phyloP scores from a whole-genome alignment of 2,888 invertebrate species.

The Rutpela maculata region DNA sequence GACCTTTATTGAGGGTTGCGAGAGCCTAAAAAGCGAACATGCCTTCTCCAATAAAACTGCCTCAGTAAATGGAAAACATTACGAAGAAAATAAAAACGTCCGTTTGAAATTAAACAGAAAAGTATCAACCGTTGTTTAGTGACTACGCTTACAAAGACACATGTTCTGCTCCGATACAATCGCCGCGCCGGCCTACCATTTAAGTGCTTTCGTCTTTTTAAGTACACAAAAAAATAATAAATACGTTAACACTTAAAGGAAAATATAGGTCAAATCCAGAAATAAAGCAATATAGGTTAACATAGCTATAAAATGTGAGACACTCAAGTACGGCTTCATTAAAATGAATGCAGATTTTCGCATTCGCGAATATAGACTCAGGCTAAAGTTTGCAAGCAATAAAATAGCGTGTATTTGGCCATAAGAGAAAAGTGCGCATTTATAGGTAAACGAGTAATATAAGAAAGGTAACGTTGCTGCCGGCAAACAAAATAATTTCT shows the following conservation, averaged over 20 bases:
- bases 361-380: conserved; percentile 1
- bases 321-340: conserved; percentile 4
- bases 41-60: too few relatives aligned
- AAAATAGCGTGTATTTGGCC: not conserved
- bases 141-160: not conserved
- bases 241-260: conserved; percentile 1
- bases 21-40: too few relatives aligned
- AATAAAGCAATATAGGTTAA: not conserved
- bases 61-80: not conserved
- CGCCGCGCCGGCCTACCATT: not conserved
- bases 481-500: not conserved
- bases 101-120: not conserved
- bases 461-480: not conserved
- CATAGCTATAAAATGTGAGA: conserved; percentile 1
- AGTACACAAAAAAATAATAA: not conserved
- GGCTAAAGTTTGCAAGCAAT: not conserved
- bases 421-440: not conserved
- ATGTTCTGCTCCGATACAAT: not conserved
- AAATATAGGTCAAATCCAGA: conserved; percentile 7
- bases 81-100: not conserved
- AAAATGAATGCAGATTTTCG: conserved; percentile 7
- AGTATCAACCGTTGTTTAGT: not conserved
- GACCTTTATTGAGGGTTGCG: too few relatives aligned
- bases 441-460: not conserved
- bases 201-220: not conserved